A percentile compares a stretch with the other conserved stretches of the same genome.
Conservation (phyloP, 2,797 vertebrate species). For the Alauda arvensis region DNA sequence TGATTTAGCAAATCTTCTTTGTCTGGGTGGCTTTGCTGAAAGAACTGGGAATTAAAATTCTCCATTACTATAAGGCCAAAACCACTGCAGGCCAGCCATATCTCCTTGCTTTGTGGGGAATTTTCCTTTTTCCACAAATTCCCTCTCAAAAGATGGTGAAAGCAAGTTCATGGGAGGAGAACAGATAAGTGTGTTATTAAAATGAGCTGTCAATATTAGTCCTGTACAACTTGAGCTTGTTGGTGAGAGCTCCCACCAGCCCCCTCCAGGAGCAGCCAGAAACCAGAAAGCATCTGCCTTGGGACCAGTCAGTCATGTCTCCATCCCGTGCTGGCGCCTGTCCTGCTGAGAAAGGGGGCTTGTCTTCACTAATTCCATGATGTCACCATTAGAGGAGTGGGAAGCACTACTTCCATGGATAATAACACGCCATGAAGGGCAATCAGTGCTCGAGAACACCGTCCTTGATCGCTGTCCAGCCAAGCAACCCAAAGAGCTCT, state of each 20-base stretch:
- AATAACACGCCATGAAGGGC: slow-evolving; percentile 3
- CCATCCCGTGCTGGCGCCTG: background rate
- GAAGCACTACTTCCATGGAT: background rate
- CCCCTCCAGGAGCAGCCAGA: background rate
- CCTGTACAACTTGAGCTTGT: background rate
- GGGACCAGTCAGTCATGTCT: slow-evolving; percentile 22
- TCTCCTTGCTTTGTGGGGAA: background rate
- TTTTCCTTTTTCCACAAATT: background rate
- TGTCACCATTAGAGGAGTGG: slow-evolving; percentile 20
- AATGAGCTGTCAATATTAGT: background rate
- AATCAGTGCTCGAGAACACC: background rate
- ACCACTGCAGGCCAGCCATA: background rate
- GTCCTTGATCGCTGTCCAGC: background rate
- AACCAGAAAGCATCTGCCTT: slow-evolving; percentile 20
- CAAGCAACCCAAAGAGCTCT: background rate
- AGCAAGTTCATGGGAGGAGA: background rate
- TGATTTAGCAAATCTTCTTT: background rate
- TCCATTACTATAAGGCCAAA: background rate
- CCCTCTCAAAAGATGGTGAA: background rate
- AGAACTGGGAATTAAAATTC: background rate
- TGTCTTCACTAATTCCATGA: slow-evolving; percentile 33
- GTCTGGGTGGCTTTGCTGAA: background rate
- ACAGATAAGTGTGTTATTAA: background rate
- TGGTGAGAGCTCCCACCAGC: background rate
- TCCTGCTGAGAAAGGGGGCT: slow-evolving; percentile 33